A percentile compares a stretch with the other conserved stretches of the same genome.
These are phyloP conservation scores for Acanthochromis polyacanthus DNA, from an alignment of 2,113 vertebrate species.

Conservation along the genomic window DNA sequence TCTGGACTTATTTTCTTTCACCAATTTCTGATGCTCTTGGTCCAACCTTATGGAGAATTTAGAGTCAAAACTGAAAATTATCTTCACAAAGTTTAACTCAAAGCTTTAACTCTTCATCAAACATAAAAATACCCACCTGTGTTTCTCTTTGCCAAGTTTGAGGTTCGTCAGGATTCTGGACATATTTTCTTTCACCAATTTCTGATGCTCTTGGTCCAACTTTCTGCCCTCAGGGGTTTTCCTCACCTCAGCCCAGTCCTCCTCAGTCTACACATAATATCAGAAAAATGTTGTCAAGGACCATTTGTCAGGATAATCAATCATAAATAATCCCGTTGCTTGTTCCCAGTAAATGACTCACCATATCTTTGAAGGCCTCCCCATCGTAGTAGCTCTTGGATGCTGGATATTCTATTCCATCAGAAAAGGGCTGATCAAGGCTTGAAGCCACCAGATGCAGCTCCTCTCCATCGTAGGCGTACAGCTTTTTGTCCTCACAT, in stretches of 20 bases:
- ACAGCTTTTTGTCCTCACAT: conserved; percentile 42
- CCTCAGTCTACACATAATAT: conserved; percentile 10
- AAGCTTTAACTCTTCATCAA: not conserved
- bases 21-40: conserved; percentile 7
- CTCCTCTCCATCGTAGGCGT: conserved; percentile 52
- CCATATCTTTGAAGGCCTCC: conserved; percentile 57
- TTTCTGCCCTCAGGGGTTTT: not conserved
- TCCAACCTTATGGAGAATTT: not conserved
- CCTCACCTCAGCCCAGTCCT: conserved; percentile 29
- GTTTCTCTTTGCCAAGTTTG: not conserved
- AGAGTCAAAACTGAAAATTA: too few relatives aligned
- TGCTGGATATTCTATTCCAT: conserved; percentile 46
- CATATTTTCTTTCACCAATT: not conserved
- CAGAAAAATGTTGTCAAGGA: too few relatives aligned
- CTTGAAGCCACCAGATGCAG: conserved; percentile 52
- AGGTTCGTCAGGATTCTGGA: not conserved
- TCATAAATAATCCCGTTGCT: not conserved
- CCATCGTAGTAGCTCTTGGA: conserved; percentile 36
- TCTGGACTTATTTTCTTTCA: not conserved
- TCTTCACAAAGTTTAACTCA: not conserved
- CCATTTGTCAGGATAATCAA: not conserved
- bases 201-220: conserved; percentile 9
- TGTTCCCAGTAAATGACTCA: conserved; percentile 4
- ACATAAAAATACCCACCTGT: not conserved
- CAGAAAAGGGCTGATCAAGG: fast-evolving